Evolutionary conservation across 53 echinoderm and acorn worm species (phyloP).

Genomic region (Antedon mediterranea): DNA sequence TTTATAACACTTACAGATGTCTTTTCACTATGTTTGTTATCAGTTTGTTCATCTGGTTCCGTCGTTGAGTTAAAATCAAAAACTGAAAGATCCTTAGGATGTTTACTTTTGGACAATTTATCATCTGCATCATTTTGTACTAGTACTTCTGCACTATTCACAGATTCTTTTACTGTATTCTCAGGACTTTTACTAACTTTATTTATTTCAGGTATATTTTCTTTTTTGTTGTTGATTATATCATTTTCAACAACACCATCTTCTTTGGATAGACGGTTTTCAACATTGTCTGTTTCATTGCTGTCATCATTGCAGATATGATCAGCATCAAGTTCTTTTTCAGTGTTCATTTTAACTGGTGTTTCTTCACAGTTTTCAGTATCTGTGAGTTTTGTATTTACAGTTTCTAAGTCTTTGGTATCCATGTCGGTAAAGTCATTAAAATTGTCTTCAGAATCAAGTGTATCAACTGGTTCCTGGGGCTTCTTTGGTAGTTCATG

Average conservation of each 20-base stretch:
- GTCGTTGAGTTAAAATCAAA: constrained; percentile 83
- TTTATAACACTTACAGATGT: constrained; percentile 44
- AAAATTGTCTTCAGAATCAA: neutral
- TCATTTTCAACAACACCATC: neutral
- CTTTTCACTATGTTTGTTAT: constrained; percentile 27
- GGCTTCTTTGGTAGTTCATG: constrained; percentile 1
- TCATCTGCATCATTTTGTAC: neutral
- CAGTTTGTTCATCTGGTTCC: constrained; percentile 27
- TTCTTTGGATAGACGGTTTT: neutral
- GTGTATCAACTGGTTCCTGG: neutral
- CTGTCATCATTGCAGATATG: neutral
- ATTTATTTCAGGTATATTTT: neutral
- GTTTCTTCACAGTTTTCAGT: neutral
- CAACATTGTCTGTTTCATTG: neutral
- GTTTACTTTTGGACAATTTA: neutral
- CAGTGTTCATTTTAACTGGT: neutral
- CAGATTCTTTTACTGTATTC: neutral
- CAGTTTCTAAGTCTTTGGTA: neutral
- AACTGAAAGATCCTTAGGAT: constrained; percentile 70
- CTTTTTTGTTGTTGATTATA: neutral
- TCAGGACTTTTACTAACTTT: neutral
- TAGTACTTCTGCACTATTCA: neutral
- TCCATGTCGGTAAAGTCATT: neutral
- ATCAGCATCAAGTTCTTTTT: neutral
- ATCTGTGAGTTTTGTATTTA: neutral